phyloP scores from a whole-genome alignment of 1,140 invertebrate species.

The Camponotus vicinus region DNA sequence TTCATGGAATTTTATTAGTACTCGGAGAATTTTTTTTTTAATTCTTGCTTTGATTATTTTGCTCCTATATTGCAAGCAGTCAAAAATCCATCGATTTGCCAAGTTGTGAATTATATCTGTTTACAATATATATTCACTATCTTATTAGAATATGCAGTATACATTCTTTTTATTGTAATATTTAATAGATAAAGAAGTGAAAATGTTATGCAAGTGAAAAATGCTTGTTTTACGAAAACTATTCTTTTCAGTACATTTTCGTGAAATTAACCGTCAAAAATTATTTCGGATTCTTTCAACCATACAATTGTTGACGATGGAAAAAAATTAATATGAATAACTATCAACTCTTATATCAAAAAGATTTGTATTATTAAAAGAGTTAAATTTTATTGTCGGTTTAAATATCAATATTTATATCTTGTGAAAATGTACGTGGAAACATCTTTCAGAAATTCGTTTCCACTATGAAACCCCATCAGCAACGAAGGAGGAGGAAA shows the following conservation, averaged over 20 bases:
- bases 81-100: too few species aligned
- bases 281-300: background rate
- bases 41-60: too few species aligned
- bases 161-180: too few species aligned
- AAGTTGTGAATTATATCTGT: too few species aligned
- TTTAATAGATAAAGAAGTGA: too few species aligned
- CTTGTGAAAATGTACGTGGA: conserved; percentile 40
- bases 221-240: too few species aligned
- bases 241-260: background rate
- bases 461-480: conserved; percentile 79
- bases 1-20: too few species aligned
- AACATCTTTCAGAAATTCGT: conserved; percentile 84
- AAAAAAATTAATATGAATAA: background rate
- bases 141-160: too few species aligned
- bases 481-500: conserved; percentile 78
- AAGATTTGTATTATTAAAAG: background rate
- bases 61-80: too few species aligned
- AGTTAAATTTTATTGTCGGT: background rate
- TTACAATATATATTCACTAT: too few species aligned
- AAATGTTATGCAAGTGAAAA: too few species aligned
- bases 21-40: too few species aligned
- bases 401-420: background rate
- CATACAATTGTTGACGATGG: background rate
- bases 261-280: background rate
- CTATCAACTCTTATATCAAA: background rate